Percentiles rank a stretch among this genome's conserved stretches.
Evolutionary conservation across 2,888 invertebrate genomes (phyloP).

Genomic region (Eilema caniola): DNA sequence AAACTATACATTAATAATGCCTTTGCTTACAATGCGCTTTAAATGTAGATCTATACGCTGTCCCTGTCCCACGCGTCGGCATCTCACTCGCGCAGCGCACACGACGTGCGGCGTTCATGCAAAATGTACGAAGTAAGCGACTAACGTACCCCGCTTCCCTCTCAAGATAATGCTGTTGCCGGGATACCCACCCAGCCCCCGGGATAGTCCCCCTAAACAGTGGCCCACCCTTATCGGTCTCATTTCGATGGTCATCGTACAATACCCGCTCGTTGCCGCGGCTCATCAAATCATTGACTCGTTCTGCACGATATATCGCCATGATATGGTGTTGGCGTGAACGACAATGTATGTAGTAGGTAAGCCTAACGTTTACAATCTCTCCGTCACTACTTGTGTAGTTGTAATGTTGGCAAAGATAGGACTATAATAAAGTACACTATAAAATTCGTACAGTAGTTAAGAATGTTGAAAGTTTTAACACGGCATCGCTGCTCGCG

Average conservation of each 20-base stretch:
- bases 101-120: constrained; percentile 72
- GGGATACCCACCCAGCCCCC: constrained; percentile 43
- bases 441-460: background rate
- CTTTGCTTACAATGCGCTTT: constrained; percentile 87
- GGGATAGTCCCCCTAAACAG: constrained; percentile 37
- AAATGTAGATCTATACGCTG: constrained; percentile 82
- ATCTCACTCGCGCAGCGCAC: constrained; percentile 69
- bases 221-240: constrained; percentile 56
- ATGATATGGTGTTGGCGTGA: constrained; percentile 39
- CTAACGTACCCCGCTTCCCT: constrained; percentile 71
- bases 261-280: constrained; percentile 34
- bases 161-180: constrained; percentile 77
- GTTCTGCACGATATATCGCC: constrained; percentile 44
- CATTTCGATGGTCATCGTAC: constrained; percentile 63
- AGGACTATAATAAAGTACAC: background rate
- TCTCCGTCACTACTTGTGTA: background rate
- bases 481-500: no score
- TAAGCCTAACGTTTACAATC: constrained; percentile 3
- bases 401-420: background rate
- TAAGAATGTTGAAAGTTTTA: no score
- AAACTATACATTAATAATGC: constrained; percentile 86
- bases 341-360: background rate
- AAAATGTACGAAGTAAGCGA: constrained; percentile 80
- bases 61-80: constrained; percentile 61
- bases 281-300: constrained; percentile 54